These are phyloP conservation scores for Pleuronectes platessa DNA, from an alignment of 2,113 vertebrate genomes.

Conservation along the genomic window DNA sequence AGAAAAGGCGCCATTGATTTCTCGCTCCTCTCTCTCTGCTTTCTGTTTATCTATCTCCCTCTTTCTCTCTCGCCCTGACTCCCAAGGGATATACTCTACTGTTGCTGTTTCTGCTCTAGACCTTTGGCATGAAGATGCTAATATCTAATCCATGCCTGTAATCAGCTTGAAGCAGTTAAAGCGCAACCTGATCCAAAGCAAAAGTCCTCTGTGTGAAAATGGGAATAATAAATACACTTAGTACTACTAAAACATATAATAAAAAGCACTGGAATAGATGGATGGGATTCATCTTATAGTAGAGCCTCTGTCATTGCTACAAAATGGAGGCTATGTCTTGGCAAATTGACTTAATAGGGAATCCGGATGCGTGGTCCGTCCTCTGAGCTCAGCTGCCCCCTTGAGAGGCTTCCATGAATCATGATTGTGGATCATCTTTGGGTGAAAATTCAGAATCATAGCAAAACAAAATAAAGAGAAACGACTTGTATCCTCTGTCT, in stretches of 20 bases:
- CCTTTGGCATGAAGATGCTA: constrained; percentile 47
- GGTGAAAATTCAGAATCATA: background rate
- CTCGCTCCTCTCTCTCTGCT: constrained; percentile 44
- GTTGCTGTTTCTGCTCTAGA: constrained; percentile 54
- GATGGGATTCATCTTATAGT: constrained; percentile 23
- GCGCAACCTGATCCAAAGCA: constrained; percentile 45
- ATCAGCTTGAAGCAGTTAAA: constrained; percentile 43
- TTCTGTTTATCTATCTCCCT: constrained; percentile 49
- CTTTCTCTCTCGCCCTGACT: constrained; percentile 25
- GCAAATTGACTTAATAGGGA: constrained; percentile 25
- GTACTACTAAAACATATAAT: constrained; percentile 17
- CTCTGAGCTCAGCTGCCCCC: constrained; percentile 17
- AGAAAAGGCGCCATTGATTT: constrained; percentile 73
- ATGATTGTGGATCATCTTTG: constrained; percentile 8
- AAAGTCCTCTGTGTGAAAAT: constrained; percentile 6
- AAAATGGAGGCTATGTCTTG: constrained; percentile 33
- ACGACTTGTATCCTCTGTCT: background rate
- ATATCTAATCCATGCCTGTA: constrained; percentile 65
- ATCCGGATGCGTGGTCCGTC: constrained; percentile 44
- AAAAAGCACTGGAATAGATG: constrained; percentile 4
- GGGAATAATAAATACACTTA: background rate
- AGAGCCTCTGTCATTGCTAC: constrained; percentile 5
- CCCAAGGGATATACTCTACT: constrained; percentile 45
- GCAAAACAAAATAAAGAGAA: constrained; percentile 11
- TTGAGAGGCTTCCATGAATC: constrained; percentile 36